These are phyloP conservation scores for zebrafish (Danio rerio) DNA, from an alignment of 2,113 vertebrate species.

Conservation along the genomic window DNA sequence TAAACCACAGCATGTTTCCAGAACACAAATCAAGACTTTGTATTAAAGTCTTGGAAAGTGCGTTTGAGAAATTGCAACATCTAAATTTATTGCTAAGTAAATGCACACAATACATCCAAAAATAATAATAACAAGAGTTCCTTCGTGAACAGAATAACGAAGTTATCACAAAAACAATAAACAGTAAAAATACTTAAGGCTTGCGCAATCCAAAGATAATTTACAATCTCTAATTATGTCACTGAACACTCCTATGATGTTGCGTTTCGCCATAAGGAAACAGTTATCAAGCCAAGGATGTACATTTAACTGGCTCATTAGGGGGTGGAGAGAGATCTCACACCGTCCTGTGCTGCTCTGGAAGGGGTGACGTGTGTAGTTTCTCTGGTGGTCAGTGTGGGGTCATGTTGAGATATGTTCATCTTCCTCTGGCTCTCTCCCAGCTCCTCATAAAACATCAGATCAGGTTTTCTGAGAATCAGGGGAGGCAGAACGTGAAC, in stretches of 20 bases:
- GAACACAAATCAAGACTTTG: slow-evolving; percentile 33
- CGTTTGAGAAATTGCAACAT: neutral
- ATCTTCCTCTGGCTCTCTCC: slow-evolving; percentile 63
- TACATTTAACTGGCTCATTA: neutral
- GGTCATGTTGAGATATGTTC: slow-evolving; percentile 61
- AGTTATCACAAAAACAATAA: slow-evolving; percentile 10
- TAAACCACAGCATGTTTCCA: neutral
- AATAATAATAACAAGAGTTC: neutral
- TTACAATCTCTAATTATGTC: slow-evolving; percentile 4
- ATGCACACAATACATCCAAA: neutral
- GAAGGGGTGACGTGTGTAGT: slow-evolving; percentile 45
- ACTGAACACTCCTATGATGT: neutral
- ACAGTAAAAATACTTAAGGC: neutral
- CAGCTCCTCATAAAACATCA: slow-evolving; percentile 67
- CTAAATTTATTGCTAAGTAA: slow-evolving; percentile 11
- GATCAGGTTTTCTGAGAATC: slow-evolving; percentile 69
- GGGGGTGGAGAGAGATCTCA: slow-evolving; percentile 43
- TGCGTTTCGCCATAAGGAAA: slow-evolving; percentile 31
- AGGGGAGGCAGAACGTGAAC: slow-evolving; percentile 57
- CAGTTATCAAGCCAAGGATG: slow-evolving; percentile 18
- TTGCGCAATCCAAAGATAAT: neutral
- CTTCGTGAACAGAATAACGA: neutral
- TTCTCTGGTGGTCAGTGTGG: slow-evolving; percentile 54
- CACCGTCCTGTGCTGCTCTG: slow-evolving; percentile 14
- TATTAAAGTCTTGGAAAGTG: neutral